phyloP scores from a whole-genome alignment of 2,888 invertebrate genomes.

The Philaethria dido region DNA sequence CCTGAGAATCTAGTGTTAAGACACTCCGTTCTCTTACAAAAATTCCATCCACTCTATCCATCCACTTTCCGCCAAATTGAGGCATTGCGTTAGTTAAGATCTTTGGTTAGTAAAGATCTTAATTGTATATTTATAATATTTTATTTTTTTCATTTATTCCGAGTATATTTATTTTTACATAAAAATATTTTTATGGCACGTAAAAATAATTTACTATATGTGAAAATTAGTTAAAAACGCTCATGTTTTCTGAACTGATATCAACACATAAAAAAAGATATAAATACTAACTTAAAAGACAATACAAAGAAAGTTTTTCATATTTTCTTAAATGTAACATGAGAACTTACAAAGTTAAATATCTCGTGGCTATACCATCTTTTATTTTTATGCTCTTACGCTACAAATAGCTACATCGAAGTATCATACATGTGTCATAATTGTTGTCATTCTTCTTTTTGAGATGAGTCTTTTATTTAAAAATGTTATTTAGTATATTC shows the following conservation, averaged over 20 bases:
- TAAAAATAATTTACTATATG: too few species aligned
- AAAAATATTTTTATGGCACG: too few species aligned
- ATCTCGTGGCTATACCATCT: background rate
- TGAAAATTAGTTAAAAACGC: too few species aligned
- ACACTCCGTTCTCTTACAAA: too few species aligned
- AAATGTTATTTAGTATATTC: background rate
- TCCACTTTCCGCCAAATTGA: too few species aligned
- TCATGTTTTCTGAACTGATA: background rate
- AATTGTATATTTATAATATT: too few species aligned
- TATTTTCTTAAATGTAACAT: conserved; percentile 7
- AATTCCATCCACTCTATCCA: too few species aligned
- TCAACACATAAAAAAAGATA: background rate
- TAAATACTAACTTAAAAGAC: background rate
- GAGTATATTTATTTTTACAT: too few species aligned
- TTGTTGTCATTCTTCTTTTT: conserved; percentile 8
- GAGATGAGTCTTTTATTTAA: conserved; percentile 1
- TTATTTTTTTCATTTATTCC: too few species aligned
- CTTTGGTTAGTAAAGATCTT: too few species aligned
- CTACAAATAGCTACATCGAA: conserved; percentile 3
- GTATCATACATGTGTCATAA: background rate
- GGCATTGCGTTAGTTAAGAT: too few species aligned
- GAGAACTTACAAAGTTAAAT: background rate
- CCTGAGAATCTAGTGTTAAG: too few species aligned
- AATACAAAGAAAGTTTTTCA: conserved; percentile 1
- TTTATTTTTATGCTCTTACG: background rate